These are phyloP conservation scores for Leptogaster cylindrica DNA, from an alignment of 2,888 invertebrate genomes.

Conservation along the genomic window DNA sequence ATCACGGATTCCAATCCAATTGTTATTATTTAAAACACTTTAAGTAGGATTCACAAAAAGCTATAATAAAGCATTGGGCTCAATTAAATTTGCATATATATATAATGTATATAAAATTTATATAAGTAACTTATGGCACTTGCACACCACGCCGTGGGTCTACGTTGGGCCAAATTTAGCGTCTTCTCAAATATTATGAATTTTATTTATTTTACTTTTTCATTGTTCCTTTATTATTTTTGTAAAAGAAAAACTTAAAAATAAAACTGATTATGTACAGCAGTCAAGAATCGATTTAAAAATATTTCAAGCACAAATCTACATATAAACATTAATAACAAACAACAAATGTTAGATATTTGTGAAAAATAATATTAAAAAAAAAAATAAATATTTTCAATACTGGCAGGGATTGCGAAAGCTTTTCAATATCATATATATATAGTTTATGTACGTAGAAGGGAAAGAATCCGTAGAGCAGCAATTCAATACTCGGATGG, in stretches of 20 bases:
- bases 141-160: slow-evolving; percentile 51
- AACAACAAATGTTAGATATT: neutral
- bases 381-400: slow-evolving; percentile 1
- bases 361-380: neutral
- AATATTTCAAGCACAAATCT: slow-evolving; percentile 18
- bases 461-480: slow-evolving; percentile 14
- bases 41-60: slow-evolving; percentile 29
- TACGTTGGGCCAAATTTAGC: slow-evolving; percentile 50
- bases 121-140: slow-evolving; percentile 4
- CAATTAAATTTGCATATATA: slow-evolving; percentile 13
- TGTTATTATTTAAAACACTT: slow-evolving; percentile 1
- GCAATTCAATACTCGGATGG: slow-evolving; percentile 5
- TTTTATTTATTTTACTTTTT: slow-evolving; percentile 5
- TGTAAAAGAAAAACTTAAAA: neutral
- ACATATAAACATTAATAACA: slow-evolving; percentile 8
- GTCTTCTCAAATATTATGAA: slow-evolving; percentile 26
- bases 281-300: slow-evolving; percentile 11
- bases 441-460: slow-evolving; percentile 9
- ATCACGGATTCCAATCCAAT: slow-evolving; percentile 1
- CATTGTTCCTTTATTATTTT: neutral
- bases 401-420: slow-evolving; percentile 50
- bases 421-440: slow-evolving; percentile 39
- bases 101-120: slow-evolving; percentile 5
- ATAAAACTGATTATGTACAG: slow-evolving; percentile 3
- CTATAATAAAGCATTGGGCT: slow-evolving; percentile 30